These are phyloP conservation scores for Tympanuchus pallidicinctus DNA, from an alignment of 2,113 vertebrate species.

Conservation along the genomic window DNA sequence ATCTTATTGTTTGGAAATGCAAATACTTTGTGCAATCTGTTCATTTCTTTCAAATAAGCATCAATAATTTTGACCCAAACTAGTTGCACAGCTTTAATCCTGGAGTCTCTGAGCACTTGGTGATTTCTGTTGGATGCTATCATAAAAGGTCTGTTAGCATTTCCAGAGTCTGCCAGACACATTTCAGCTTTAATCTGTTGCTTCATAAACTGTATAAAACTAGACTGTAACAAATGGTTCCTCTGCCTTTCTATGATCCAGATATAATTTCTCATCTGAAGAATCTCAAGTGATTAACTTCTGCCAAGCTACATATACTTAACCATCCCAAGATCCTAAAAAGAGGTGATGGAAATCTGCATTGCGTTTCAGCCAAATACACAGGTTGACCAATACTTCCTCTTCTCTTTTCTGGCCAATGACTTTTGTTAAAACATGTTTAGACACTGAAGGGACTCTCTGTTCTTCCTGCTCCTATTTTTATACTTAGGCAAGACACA, in stretches of 20 bases:
- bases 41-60: neutral
- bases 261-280: neutral
- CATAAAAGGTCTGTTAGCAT: neutral
- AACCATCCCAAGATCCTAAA: neutral
- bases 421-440: neutral
- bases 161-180: neutral
- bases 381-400: neutral
- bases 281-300: conserved; percentile 20
- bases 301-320: neutral
- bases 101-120: neutral
- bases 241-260: neutral
- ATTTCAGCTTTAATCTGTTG: neutral
- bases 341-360: neutral
- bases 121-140: neutral
- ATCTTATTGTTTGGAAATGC: neutral
- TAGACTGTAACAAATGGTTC: neutral
- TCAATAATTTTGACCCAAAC: neutral
- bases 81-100: neutral
- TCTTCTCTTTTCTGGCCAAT: neutral
- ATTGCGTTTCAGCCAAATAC: neutral
- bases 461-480: conserved; percentile 17
- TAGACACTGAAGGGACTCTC: neutral
- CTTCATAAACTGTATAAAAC: neutral
- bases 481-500: conserved; percentile 23
- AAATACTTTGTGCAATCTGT: neutral